Conservation (phyloP, 2,888 invertebrate species). For the Calliphora vomitoria region DNA sequence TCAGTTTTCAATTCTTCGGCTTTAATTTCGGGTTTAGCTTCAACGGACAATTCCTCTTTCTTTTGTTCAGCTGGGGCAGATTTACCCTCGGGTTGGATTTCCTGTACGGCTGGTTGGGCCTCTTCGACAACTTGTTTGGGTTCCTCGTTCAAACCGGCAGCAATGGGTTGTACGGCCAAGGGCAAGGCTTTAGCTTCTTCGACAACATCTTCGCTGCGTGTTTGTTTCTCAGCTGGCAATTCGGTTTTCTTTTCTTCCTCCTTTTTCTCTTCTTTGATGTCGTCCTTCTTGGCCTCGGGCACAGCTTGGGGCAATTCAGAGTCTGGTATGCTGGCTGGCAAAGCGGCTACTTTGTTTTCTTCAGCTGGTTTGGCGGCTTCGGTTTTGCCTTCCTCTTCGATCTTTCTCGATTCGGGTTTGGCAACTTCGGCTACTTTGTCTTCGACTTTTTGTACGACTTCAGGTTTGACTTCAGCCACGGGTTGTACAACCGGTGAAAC, state of each 20-base stretch:
- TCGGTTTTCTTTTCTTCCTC: conserved; percentile 72
- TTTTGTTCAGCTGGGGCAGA: conserved; percentile 73
- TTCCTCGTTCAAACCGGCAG: conserved; percentile 75
- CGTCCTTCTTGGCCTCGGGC: conserved; percentile 69
- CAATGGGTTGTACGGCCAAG: conserved; percentile 72
- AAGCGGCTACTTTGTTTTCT: conserved; percentile 65
- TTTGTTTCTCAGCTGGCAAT: conserved; percentile 74
- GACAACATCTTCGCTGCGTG: conserved; percentile 75
- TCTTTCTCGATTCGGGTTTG: conserved; percentile 70
- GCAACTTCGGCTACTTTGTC: conserved; percentile 72
- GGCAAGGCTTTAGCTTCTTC: conserved; percentile 77
- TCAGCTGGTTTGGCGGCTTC: conserved; percentile 56
- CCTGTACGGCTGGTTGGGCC: conserved; percentile 72
- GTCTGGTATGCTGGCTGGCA: conserved; percentile 76
- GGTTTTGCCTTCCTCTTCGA: conserved; percentile 55
- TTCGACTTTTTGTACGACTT: conserved; percentile 64
- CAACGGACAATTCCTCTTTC: conserved; percentile 70
- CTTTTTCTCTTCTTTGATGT: conserved; percentile 69
- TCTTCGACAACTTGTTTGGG: conserved; percentile 65
- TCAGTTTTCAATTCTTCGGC: conserved; percentile 48
- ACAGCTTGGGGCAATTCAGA: conserved; percentile 76
- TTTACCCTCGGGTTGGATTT: conserved; percentile 70
- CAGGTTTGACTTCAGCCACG: conserved; percentile 70
- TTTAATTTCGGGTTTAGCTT: conserved; percentile 63
- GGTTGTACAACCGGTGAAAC: conserved; percentile 78